A percentile compares a stretch with the other conserved stretches of the same genome.
phyloP scores from a whole-genome alignment of 2,888 invertebrate genomes.

The Zygogramma bicolorata region DNA sequence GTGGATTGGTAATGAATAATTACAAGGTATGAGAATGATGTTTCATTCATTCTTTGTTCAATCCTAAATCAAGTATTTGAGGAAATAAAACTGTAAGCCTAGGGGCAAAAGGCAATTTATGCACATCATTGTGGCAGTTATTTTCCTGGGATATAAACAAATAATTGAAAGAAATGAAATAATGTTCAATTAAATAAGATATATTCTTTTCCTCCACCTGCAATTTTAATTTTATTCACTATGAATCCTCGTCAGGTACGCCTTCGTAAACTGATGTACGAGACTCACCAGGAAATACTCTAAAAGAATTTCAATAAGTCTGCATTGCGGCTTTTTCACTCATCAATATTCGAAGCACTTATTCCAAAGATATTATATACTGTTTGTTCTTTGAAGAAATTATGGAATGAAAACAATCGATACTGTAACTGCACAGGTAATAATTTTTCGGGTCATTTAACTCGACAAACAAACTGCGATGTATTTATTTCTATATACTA shows the following conservation, averaged over 20 bases:
- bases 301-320: background rate
- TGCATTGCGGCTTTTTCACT: background rate
- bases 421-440: background rate
- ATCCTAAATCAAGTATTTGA: background rate
- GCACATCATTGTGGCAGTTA: no score
- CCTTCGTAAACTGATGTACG: background rate
- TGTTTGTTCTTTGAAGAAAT: background rate
- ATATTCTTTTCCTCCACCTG: no score
- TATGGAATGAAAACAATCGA: background rate
- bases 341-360: background rate
- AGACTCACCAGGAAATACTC: background rate
- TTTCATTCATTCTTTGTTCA: background rate
- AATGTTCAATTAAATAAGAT: no score
- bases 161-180: no score
- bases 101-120: no score
- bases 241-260: background rate
- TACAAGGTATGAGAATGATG: background rate
- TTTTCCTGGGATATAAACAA: no score
- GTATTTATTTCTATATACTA: background rate
- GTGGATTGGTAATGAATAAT: constrained; percentile 3
- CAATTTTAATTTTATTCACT: background rate
- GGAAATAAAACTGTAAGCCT: no score
- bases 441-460: background rate
- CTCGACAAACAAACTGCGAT: background rate
- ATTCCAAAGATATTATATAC: background rate